Conservation (phyloP, 2,888 invertebrate genomes). For the Venusia cambrica region DNA sequence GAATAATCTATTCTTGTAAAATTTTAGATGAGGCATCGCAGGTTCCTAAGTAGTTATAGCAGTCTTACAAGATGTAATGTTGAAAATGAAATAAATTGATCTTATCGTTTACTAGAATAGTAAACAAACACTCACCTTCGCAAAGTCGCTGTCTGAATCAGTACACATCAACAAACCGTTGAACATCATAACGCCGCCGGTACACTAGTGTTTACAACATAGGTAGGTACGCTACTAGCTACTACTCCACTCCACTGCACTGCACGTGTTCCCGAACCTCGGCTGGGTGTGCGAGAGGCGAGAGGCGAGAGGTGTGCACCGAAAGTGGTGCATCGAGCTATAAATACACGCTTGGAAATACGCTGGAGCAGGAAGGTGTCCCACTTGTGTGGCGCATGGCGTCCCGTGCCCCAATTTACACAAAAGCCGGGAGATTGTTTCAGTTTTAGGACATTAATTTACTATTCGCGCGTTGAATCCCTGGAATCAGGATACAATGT, state of each 20-base stretch:
- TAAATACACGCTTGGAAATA: conserved; percentile 26
- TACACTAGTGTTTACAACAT: conserved; percentile 19
- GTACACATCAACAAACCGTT: conserved; percentile 63
- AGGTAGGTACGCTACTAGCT: conserved; percentile 14
- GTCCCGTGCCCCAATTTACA: conserved; percentile 7
- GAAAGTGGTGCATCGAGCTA: conserved; percentile 26
- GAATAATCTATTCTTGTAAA: too few species aligned
- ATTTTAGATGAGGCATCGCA: too few species aligned
- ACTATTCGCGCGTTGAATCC: too few species aligned
- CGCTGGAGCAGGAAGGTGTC: conserved; percentile 22
- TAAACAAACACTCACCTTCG: conserved; percentile 64
- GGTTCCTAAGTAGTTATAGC: too few species aligned
- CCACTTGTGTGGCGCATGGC: conserved; percentile 16
- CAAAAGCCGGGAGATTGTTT: too few species aligned
- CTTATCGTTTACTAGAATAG: too few species aligned
- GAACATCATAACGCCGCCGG: conserved; percentile 74
- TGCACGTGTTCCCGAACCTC: conserved; percentile 10
- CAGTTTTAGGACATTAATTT: too few species aligned
- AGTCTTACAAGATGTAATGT: too few species aligned
- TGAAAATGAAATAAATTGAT: too few species aligned
- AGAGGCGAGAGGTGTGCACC: conserved; percentile 27
- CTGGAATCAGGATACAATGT: too few species aligned
- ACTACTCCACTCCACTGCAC: conserved; percentile 8
- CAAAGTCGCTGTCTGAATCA: conserved; percentile 68
- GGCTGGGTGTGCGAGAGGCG: neutral